phyloP scores from a whole-genome alignment of 2,113 vertebrate genomes.

The Silurus asotus region DNA sequence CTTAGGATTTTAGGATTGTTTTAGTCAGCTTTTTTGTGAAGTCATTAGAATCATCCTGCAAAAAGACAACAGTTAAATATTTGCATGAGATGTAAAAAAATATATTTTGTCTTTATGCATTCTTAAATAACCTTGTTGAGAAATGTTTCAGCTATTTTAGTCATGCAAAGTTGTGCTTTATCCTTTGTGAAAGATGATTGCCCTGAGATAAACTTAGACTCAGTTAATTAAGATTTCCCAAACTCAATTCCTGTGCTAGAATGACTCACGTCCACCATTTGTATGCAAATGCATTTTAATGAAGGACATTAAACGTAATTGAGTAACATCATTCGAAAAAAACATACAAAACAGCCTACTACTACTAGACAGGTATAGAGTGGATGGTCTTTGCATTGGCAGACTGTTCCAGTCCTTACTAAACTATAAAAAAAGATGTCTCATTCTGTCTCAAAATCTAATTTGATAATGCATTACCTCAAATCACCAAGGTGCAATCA shows the following conservation, averaged over 20 bases:
- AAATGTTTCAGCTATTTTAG: conserved; percentile 22
- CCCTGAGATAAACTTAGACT: conserved; percentile 12
- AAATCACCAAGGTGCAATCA: no score
- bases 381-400: neutral
- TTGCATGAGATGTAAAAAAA: conserved; percentile 35
- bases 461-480: neutral
- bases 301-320: neutral
- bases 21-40: no score
- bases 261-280: neutral
- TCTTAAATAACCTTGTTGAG: conserved; percentile 20
- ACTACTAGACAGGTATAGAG: neutral
- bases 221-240: neutral
- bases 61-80: conserved; percentile 7
- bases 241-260: neutral
- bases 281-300: neutral
- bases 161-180: conserved; percentile 20
- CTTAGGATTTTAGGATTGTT: neutral
- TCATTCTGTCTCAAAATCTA: conserved; percentile 5
- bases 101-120: neutral
- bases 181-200: conserved; percentile 13
- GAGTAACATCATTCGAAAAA: conserved; percentile 7
- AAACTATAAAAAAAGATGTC: neutral
- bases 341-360: neutral
- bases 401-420: neutral
- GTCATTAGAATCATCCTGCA: conserved; percentile 25